A percentile compares a stretch with the other conserved stretches of the same genome.
Evolutionary conservation across 2,797 vertebrate genomes (phyloP).

Genomic region (Lepidocolaptes lacrymiger): DNA sequence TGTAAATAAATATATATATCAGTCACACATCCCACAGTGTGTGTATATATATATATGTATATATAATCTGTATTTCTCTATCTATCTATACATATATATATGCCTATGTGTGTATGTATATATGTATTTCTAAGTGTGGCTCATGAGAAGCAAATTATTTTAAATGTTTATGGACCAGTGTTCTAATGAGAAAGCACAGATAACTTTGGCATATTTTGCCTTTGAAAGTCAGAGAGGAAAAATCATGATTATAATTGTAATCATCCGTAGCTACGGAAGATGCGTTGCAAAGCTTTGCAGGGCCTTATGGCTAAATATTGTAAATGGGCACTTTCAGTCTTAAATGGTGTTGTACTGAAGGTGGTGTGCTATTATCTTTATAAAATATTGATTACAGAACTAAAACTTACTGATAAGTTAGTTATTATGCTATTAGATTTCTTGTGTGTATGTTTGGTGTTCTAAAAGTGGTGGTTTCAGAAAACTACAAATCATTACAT

Average conservation of each 20-base stretch:
- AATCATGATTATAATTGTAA: neutral
- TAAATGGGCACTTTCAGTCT: neutral
- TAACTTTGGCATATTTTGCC: neutral
- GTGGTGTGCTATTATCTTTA: neutral
- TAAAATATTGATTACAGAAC: neutral
- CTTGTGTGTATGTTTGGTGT: neutral
- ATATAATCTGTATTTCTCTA: too few species aligned
- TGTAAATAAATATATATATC: neutral
- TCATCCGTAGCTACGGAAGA: neutral
- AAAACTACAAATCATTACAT: neutral
- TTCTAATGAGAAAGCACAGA: neutral
- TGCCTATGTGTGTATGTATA: accelerated
- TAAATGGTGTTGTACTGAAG: neutral
- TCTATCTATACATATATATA: neutral
- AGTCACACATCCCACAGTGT: neutral
- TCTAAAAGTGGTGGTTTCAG: neutral
- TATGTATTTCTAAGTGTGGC: neutral
- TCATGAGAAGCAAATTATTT: neutral
- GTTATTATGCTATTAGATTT: neutral
- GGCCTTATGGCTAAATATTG: neutral
- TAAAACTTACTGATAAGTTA: neutral
- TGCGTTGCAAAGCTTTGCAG: neutral
- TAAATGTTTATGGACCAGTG: neutral
- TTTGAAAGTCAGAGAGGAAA: neutral
- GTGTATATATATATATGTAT: neutral